Evolutionary conservation across 2,113 vertebrate genomes (phyloP), one percentile per base, ranked within the genome.

Genomic region (Tychaedon coryphoeus): DNA sequence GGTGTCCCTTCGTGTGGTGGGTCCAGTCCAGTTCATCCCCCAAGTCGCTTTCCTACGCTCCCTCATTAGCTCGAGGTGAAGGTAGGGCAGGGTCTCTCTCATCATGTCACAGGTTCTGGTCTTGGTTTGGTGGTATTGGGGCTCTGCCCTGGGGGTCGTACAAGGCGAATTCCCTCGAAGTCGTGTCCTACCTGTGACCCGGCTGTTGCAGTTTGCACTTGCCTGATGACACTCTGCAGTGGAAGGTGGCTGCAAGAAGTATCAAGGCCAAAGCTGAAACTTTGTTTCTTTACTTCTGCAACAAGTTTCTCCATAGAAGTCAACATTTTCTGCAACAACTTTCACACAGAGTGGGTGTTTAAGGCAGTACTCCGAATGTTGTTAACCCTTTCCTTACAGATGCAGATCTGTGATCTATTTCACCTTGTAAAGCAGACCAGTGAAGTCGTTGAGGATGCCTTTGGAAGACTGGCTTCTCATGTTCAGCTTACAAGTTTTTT

Each of bases 1-100:
- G 38, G 23, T 60, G 51, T 14, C 15, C 19, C 45, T 69, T 36
- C 33, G 38, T 53, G 14, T 61, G 64, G 5, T 14, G 28, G 3
- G 6, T 76, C 45, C 45, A 22, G 33, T 26, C 7, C 0, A 0
- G 7, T 22, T 69, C 45, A 12, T 33, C 33, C 53, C 14, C 9
- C 2, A 9, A 6, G 26, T 23, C 0, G 1, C 26, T 67, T 60
- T 69, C 38, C 33, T 61, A 10, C 0, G 0, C 10, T 38, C 33
- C 18, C 18, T 45, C 38, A 18, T 19, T 14, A 38, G 36, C 45
- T 14, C 0, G 1, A 45, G n/a, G 23, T 26, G 23, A 61, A 36
- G 47, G 33, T 51, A 15, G 19, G 15, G 28, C 0, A 1, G 16
- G n/a, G 5, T 53, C 33, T 70, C 5, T 53, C 38, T 70, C 8